Evolutionary conservation across 1,140 invertebrate species (phyloP).

Genomic region (Gryllus bimaculatus): DNA sequence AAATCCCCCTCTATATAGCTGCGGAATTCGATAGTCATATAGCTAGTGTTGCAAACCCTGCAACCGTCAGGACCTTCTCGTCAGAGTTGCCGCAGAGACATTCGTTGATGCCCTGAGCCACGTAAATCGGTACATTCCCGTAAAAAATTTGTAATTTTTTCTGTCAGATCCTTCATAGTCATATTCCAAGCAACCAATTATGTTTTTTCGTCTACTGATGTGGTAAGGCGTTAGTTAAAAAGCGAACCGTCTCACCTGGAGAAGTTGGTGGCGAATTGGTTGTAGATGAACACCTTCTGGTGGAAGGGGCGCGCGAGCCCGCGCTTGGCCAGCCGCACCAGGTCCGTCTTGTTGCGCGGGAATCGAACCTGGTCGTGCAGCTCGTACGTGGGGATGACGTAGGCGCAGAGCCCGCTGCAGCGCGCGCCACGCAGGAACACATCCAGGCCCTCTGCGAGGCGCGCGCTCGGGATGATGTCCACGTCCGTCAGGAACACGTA

Average conservation of each 20-base stretch:
- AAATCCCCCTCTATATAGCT: no score
- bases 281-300: slow-evolving; percentile 83
- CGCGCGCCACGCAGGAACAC: slow-evolving; percentile 50
- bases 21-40: no score
- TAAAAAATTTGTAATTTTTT: no score
- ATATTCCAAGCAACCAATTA: no score
- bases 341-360: slow-evolving; percentile 65
- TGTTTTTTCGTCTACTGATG: no score
- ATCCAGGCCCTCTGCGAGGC: slow-evolving; percentile 55
- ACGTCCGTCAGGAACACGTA: slow-evolving; percentile 77
- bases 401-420: slow-evolving; percentile 54
- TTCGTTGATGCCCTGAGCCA: no score
- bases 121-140: no score
- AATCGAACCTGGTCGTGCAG: slow-evolving; percentile 64
- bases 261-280: slow-evolving; percentile 88
- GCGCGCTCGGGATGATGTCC: slow-evolving; percentile 68
- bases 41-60: no score
- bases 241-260: slow-evolving; percentile 51
- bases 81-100: no score
- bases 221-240: no score
- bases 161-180: no score
- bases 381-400: slow-evolving; percentile 89
- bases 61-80: no score
- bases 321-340: slow-evolving; percentile 62
- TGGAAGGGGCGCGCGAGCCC: slow-evolving; percentile 82